phyloP scores from a whole-genome alignment of 1,140 invertebrate species.

The Saxidomus purpurata region DNA sequence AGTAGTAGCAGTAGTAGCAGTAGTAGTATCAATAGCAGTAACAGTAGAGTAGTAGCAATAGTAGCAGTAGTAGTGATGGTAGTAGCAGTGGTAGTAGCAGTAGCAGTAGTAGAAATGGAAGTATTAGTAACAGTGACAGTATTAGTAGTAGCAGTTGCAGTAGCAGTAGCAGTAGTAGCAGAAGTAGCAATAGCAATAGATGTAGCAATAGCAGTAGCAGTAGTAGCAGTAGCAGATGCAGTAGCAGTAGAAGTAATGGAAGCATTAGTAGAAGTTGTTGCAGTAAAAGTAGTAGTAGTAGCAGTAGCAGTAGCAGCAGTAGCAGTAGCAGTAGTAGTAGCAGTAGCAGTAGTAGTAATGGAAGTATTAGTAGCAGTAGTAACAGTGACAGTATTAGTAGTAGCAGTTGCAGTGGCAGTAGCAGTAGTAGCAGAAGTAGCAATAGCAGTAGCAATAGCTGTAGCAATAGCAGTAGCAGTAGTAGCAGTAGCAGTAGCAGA shows the following conservation, averaged over 20 bases:
- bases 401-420: too few relatives aligned
- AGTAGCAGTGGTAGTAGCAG: slow-evolving; percentile 17
- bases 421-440: too few relatives aligned
- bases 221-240: slow-evolving; percentile 8
- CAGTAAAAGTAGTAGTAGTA: slow-evolving; percentile 37
- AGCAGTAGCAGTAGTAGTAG: slow-evolving; percentile 31
- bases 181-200: not conserved
- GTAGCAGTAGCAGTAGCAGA: slow-evolving; percentile 21
- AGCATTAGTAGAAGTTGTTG: slow-evolving; percentile 3
- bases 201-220: not conserved
- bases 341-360: too few relatives aligned
- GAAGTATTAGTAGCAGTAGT: too few relatives aligned
- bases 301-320: slow-evolving; percentile 23
- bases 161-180: not conserved
- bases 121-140: slow-evolving; percentile 14
- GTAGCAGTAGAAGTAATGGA: not conserved
- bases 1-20: slow-evolving; percentile 56
- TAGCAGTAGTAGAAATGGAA: slow-evolving; percentile 23
- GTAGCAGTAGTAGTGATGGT: not conserved
- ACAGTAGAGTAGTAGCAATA: not conserved
- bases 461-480: slow-evolving; percentile 47
- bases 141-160: slow-evolving; percentile 32
- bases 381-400: too few relatives aligned
- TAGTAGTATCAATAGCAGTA: slow-evolving; percentile 56
- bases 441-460: slow-evolving; percentile 13